Conservation (phyloP, 2,888 invertebrate species). For the Rotaria sp. region DNA sequence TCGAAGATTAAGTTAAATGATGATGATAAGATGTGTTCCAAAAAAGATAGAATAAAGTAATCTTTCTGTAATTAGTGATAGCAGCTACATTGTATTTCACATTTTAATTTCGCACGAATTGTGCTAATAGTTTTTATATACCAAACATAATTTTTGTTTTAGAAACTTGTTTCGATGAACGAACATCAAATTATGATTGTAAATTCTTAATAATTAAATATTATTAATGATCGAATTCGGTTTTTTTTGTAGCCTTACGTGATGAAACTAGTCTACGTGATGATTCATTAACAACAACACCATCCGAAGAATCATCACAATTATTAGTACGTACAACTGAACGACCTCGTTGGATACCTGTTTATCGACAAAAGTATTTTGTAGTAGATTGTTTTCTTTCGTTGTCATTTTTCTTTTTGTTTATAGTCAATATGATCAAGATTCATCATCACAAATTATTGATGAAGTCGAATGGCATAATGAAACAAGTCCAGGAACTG, state of each 20-base stretch:
- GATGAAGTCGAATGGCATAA: constrained; percentile 59
- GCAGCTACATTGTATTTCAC: too few relatives aligned
- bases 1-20: too few relatives aligned
- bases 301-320: constrained; percentile 6
- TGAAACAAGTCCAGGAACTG: constrained; percentile 73
- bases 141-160: background rate
- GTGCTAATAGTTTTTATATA: too few relatives aligned
- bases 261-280: background rate
- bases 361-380: background rate
- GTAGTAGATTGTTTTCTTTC: background rate
- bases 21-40: too few relatives aligned
- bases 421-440: background rate
- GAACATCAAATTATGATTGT: background rate
- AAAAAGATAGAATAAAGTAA: too few relatives aligned
- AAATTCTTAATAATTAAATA: background rate
- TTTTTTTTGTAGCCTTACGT: background rate
- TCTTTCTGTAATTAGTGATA: too few relatives aligned
- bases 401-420: background rate
- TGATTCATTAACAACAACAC: constrained; percentile 2
- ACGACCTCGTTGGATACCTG: constrained; percentile 2
- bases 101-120: too few relatives aligned
- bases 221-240: too few relatives aligned
- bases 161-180: constrained; percentile 13
- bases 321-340: background rate
- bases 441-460: background rate